Evolutionary conservation across 2,113 vertebrate species (phyloP).

Genomic region (Cheirogaleus medius): DNA sequence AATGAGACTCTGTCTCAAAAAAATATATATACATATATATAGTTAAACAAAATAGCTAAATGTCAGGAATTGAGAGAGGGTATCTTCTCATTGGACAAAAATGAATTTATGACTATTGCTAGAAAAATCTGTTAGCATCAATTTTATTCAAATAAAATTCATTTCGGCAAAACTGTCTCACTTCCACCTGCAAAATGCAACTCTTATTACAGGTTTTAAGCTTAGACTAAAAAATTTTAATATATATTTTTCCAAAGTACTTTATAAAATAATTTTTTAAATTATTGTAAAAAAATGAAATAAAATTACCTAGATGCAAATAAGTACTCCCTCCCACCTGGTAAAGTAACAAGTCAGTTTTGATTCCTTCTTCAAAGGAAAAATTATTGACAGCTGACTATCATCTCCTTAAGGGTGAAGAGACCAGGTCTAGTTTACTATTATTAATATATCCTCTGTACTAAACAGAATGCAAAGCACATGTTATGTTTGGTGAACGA

Average conservation of each 20-base stretch:
- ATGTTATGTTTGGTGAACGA: not conserved
- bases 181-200: not conserved
- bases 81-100: not conserved
- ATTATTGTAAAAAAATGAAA: not conserved
- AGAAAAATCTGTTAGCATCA: not conserved
- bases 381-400: not conserved
- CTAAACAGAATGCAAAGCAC: not conserved
- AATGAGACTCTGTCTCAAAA: too few relatives aligned
- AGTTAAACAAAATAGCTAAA: constrained; percentile 14
- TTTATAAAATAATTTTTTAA: constrained; percentile 27
- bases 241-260: not conserved
- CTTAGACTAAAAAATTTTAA: not conserved
- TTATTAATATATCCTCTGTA: not conserved
- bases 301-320: not conserved
- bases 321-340: not conserved
- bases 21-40: too few relatives aligned
- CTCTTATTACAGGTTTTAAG: not conserved
- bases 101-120: not conserved
- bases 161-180: not conserved
- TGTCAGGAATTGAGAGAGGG: not conserved
- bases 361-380: not conserved
- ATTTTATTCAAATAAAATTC: not conserved
- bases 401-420: not conserved
- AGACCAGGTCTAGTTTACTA: not conserved
- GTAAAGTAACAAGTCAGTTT: not conserved